Conservation (phyloP, 1,140 invertebrate genomes). For the Oscheius sp. region DNA sequence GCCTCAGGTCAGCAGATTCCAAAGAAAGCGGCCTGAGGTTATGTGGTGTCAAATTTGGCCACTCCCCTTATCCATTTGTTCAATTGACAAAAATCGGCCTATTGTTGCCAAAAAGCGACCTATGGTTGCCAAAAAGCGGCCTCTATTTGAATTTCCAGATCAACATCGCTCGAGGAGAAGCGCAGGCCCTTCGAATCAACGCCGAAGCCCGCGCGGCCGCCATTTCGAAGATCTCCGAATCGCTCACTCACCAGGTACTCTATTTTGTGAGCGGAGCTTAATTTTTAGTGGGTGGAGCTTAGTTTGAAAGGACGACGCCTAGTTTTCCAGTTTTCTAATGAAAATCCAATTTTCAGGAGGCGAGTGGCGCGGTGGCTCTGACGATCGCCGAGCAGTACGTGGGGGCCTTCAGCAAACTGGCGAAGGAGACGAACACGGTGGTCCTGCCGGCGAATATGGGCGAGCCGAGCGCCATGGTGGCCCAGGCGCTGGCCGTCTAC, state of each 20-base stretch:
- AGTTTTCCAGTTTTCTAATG: neutral
- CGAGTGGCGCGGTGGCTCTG: constrained; percentile 75
- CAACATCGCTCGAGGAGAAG: constrained; percentile 78
- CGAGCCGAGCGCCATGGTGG: constrained; percentile 70
- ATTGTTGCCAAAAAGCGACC: no score
- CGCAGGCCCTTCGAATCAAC: constrained; percentile 72
- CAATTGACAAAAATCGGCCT: no score
- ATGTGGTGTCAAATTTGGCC: no score
- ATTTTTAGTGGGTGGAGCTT: no score
- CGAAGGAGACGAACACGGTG: constrained; percentile 87
- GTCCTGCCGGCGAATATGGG: constrained; percentile 85
- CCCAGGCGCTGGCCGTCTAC: constrained; percentile 53
- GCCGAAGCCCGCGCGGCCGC: constrained; percentile 68
- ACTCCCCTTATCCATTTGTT: no score
- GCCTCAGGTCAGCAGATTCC: no score
- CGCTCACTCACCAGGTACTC: constrained; percentile 22
- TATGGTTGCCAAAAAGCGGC: no score
- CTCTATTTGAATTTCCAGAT: constrained; percentile 81
- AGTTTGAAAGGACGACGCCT: no score
- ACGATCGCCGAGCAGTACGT: constrained; percentile 92
- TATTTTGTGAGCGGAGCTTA: neutral
- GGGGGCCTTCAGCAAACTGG: constrained; percentile 83
- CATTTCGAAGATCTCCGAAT: constrained; percentile 24
- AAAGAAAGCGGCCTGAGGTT: no score
- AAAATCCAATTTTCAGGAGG: neutral